These are phyloP conservation scores for Ganaspis sp. DNA, from an alignment of 1,140 invertebrate genomes.

Conservation along the genomic window DNA sequence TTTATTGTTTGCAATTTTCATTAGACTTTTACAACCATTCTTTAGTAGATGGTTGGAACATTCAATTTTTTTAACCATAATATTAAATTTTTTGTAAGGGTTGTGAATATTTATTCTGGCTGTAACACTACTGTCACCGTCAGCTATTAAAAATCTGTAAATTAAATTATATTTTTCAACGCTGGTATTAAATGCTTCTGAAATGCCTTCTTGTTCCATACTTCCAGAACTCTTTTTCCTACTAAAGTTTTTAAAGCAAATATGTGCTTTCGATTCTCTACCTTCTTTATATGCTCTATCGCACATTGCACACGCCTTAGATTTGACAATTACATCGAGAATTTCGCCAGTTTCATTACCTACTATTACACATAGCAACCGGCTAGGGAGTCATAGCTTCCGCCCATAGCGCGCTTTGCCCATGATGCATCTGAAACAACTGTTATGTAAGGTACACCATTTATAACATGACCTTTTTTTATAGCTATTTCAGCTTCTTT, in stretches of 20 bases:
- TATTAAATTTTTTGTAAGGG: background rate
- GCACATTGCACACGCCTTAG: conserved; percentile 61
- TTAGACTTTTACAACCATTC: conserved; percentile 41
- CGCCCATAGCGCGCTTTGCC: conserved; percentile 59
- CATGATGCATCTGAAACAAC: conserved; percentile 61
- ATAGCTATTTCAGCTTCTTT: conserved; percentile 31
- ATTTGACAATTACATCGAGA: conserved; percentile 54
- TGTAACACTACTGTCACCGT: conserved; percentile 70
- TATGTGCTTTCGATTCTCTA: conserved; percentile 42
- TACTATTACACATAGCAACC: conserved; percentile 58
- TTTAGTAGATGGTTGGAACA: conserved; percentile 41
- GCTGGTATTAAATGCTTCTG: conserved; percentile 65
- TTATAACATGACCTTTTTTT: conserved; percentile 38
- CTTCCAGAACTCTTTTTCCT: conserved; percentile 52
- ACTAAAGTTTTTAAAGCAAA: conserved; percentile 60
- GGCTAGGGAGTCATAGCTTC: conserved; percentile 59
- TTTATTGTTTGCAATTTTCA: too few relatives aligned
- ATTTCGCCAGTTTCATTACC: conserved; percentile 51
- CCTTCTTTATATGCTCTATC: conserved; percentile 22
- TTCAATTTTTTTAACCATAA: conserved; percentile 34
- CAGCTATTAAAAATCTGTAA: conserved; percentile 67
- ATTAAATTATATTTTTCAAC: conserved; percentile 62
- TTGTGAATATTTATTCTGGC: conserved; percentile 43
- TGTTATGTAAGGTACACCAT: conserved; percentile 55
- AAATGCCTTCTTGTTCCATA: conserved; percentile 72